Evolutionary conservation across 2,797 vertebrate species (phyloP), one percentile per base, ranked within the genome.

Genomic region (Hemitrygon akajei): DNA sequence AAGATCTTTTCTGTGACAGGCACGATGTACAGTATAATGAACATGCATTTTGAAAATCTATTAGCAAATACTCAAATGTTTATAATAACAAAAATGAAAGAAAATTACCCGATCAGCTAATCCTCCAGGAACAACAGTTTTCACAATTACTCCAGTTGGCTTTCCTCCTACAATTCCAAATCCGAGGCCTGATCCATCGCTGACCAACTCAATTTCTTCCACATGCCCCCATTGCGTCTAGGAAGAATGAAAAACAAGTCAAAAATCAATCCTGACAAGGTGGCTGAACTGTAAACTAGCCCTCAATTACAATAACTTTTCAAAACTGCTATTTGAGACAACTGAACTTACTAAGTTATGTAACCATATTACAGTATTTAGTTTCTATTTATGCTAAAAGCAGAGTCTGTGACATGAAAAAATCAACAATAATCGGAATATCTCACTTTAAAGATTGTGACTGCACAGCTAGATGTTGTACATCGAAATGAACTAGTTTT

Each of bases 101-200:
- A 93, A 96, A 96, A 96, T 97, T 96, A 97, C 97, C 95, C 95
- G 96, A 96, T 98, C 97, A 7, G 99, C 98, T 94, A 98, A 96
- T 94, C 98, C 98, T 96, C 97, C 96, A 6, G 97, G 97, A 94
- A 99, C 96, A 93, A 99, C 97, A 0, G 99, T 99, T 94, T 98
- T 96, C 94, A 99, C 99, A 93, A 99, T 98, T 94, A 98, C 98
- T 0, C 98, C 98, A 9, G 95, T 96, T 6, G 96, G 96, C 96
- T 97, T 98, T 94, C 98, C 98, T 93, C 99, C 98, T 93, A 99
- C 98, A 63, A 99, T 99, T 94, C 99, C 99, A 94, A 99, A 99
- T 75, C 99, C 99, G 95, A 99, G 96, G 94, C 99, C 98, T 0
- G 98, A 99, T 20, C 99, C 98, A 47, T 99, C 98, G 76, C 99